A percentile compares a stretch with the other conserved stretches of the same genome.
Evolutionary conservation across 2,888 invertebrate species (phyloP).

Genomic region (Dasysyrphus albostriatus): DNA sequence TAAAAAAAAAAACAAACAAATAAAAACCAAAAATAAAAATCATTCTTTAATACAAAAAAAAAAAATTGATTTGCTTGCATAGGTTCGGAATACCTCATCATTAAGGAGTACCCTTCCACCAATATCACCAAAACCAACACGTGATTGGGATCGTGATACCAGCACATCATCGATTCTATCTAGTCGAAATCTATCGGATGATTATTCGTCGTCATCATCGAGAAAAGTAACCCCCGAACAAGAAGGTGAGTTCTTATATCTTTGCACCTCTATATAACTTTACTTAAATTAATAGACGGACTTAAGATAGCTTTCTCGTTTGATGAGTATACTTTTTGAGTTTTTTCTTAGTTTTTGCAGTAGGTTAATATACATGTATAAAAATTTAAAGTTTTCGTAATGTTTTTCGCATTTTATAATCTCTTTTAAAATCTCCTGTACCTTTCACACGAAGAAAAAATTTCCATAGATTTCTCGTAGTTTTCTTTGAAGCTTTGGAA

Average conservation of each 20-base stretch:
- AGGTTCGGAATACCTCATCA: constrained; percentile 80
- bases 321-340: no score
- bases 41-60: constrained; percentile 32
- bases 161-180: constrained; percentile 78
- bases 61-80: constrained; percentile 41
- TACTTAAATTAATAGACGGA: no score
- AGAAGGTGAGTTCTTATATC: constrained; percentile 79
- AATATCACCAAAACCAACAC: constrained; percentile 82
- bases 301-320: no score
- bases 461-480: no score
- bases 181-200: constrained; percentile 76
- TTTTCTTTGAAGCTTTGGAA: no score
- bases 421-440: no score
- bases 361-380: no score
- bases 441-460: no score
- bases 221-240: constrained; percentile 77
- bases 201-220: constrained; percentile 78
- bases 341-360: no score
- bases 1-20: neutral
- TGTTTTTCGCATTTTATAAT: no score
- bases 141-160: constrained; percentile 83
- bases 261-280: neutral
- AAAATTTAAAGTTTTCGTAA: no score
- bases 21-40: neutral
- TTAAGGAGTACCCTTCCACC: constrained; percentile 81